A percentile compares a stretch with the other conserved stretches of the same genome.
phyloP scores from a whole-genome alignment of 2,888 invertebrate species.

The Xestoiulus laeticollis region DNA sequence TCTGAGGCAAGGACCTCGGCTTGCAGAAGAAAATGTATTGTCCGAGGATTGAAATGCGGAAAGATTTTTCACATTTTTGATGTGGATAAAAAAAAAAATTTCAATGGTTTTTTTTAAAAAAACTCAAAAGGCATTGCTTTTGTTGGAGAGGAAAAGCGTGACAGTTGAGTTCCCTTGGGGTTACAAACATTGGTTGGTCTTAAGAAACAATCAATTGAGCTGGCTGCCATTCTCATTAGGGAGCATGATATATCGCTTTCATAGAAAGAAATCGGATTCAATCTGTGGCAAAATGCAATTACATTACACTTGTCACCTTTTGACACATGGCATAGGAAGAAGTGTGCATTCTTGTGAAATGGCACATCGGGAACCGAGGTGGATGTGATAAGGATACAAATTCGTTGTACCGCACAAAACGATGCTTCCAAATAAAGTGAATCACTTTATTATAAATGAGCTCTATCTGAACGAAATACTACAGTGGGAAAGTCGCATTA shows the following conservation, averaged over 20 bases:
- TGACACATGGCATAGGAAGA: background rate
- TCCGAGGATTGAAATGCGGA: background rate
- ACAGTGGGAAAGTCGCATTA: background rate
- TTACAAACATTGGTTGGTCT: conserved; percentile 10
- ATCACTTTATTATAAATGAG: background rate
- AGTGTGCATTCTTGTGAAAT: background rate
- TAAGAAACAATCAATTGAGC: conserved; percentile 7
- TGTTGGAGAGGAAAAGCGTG: background rate
- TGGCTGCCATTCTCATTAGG: conserved; percentile 19
- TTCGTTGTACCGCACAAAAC: background rate
- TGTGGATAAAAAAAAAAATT: background rate
- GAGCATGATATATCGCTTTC: conserved; percentile 20
- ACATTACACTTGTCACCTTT: conserved; percentile 12
- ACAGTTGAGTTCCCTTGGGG: background rate
- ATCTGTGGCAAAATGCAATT: conserved; percentile 26
- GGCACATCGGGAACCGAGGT: background rate
- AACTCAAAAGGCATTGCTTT: background rate
- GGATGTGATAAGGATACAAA: conserved; percentile 3
- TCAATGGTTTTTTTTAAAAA: background rate
- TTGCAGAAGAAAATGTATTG: background rate
- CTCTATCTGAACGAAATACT: background rate
- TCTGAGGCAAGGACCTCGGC: background rate
- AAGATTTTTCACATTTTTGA: background rate
- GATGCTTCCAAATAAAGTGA: background rate
- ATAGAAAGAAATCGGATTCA: conserved; percentile 26